Evolutionary conservation across 1,140 invertebrate species (phyloP), one percentile per base, ranked within the genome.

Genomic region (Probaryconus sp.): DNA sequence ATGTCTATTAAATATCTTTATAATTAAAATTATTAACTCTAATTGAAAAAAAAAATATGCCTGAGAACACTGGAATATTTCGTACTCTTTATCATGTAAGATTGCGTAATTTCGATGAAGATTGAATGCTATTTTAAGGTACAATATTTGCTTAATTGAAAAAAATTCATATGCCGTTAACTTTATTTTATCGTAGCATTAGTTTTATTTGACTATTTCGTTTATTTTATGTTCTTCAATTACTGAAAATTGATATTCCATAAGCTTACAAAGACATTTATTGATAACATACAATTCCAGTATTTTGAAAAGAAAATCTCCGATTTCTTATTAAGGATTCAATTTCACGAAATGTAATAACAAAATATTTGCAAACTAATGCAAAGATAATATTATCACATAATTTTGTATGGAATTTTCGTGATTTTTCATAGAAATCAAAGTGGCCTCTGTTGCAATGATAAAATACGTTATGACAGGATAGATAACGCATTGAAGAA

Each of bases 341-440:
- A 40, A 61, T 61, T 61, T 61, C 28, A 31, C 14, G 20, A 10
- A 28, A 6, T 13, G 18, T 3, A 5, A 13, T n/a, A 10, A 6
- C 11, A 38, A 18, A 61, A 38, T 48, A 61, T 61, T 48, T 48
- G 16, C n/a, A 4, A 11, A 48, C n/a, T 48, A 61, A 61, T 48
- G 48, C 43, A 61, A 61, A 61, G 56, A 61, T 48, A 61, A 61
- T 61, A 61, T 61, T 48, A 48, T 60, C 31, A 10, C 38, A 48
- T 35, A 61, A 61, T 61, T 61, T 61, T 38, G 11, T 16, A 17
- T 16, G 7, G 33, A 35, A 31, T 61, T 38, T 48, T 48, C 21
- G n/a, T 18, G 21, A 61, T 47, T 37, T 61, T 61, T 48, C 10
- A 28, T 24, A 21, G 40, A 13, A 35, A 43, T 7, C 24, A 10